phyloP scores from a whole-genome alignment of 2,888 invertebrate genomes.

The Torymus tubicola region DNA sequence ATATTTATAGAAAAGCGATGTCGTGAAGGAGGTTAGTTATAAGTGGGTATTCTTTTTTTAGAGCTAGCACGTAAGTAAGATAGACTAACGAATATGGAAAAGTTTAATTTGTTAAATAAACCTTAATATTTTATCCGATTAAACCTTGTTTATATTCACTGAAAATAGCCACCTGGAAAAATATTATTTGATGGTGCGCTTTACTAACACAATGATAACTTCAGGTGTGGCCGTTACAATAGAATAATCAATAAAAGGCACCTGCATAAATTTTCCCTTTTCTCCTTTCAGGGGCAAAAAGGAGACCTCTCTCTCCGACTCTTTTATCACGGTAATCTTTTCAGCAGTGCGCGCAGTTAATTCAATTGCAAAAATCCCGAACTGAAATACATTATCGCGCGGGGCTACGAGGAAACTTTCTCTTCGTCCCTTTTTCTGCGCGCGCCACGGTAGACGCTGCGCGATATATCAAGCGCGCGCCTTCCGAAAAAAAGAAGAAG shows the following conservation, averaged over 20 bases:
- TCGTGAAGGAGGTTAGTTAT: no score
- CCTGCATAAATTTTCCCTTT: background rate
- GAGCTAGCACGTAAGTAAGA: no score
- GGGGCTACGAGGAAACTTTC: slow-evolving; percentile 3
- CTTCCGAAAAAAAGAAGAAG: slow-evolving; percentile 14
- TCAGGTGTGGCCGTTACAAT: background rate
- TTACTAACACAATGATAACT: no score
- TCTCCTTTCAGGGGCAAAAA: background rate
- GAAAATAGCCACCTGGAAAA: no score
- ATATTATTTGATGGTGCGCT: no score
- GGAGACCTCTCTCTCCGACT: background rate
- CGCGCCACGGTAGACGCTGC: background rate
- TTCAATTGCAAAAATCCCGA: slow-evolving; percentile 41
- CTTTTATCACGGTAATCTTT: slow-evolving; percentile 36
- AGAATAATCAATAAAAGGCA: background rate
- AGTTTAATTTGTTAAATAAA: no score
- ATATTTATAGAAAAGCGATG: no score
- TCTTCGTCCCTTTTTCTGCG: background rate
- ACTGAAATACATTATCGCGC: slow-evolving; percentile 40
- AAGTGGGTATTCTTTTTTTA: no score
- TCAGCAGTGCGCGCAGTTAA: slow-evolving; percentile 27
- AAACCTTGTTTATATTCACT: no score
- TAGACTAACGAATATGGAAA: no score
- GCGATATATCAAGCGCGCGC: slow-evolving; percentile 35
- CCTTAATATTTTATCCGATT: no score